Evolutionary conservation across 2,797 vertebrate genomes (phyloP).

Genomic region (Semotilus atromaculatus): DNA sequence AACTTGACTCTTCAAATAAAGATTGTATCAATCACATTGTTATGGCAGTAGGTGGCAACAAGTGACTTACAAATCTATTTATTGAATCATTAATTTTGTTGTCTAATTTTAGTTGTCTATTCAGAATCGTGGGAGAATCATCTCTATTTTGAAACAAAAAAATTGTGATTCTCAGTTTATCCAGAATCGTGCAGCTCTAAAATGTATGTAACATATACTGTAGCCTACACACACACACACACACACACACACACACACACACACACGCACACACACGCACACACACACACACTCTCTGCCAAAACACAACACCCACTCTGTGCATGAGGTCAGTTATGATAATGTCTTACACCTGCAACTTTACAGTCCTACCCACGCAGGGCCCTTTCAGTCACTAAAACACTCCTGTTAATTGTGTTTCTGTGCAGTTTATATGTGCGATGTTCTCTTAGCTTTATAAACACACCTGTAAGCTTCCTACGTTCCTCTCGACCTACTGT

Average conservation of each 20-base stretch:
- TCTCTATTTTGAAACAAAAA: neutral
- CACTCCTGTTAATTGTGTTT: neutral
- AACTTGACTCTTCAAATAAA: neutral
- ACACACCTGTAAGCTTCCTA: neutral
- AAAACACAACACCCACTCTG: neutral
- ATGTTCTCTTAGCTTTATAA: neutral
- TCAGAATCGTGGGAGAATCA: no score
- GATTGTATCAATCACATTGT: neutral
- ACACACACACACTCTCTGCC: no score
- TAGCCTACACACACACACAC: no score
- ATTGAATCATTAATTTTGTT: neutral
- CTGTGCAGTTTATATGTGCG: constrained; percentile 3
- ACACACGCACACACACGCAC: no score
- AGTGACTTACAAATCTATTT: neutral
- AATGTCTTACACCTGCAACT: constrained; percentile 2
- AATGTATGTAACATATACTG: neutral
- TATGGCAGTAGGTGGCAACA: neutral
- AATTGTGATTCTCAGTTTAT: no score
- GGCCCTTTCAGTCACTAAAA: neutral
- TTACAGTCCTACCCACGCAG: constrained; percentile 6
- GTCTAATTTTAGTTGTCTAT: no score
- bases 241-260: no score
- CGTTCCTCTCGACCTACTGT: neutral
- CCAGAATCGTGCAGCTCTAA: no score
- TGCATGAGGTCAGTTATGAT: constrained; percentile 1